phyloP scores from a whole-genome alignment of 2,113 vertebrate species.

The Pachycephala philippinensis region DNA sequence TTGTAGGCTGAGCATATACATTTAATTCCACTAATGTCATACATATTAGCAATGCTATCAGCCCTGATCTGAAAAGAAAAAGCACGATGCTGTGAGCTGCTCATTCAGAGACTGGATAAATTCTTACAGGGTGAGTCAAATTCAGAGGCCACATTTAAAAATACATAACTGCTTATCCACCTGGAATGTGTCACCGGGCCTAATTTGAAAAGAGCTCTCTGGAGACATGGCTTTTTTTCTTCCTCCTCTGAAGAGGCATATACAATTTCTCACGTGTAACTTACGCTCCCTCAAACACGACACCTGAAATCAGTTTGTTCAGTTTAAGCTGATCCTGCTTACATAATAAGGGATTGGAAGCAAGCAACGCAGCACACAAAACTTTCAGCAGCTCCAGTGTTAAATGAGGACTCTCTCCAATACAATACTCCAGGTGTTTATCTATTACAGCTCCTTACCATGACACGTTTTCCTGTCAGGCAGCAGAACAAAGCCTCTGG shows the following conservation, averaged over 20 bases:
- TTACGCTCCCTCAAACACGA: neutral
- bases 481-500: constrained; percentile 82
- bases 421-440: neutral
- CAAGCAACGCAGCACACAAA: neutral
- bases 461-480: constrained; percentile 86
- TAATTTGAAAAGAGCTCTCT: neutral
- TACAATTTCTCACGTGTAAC: neutral
- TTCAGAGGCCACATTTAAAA: neutral
- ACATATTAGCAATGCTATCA: neutral
- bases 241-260: neutral
- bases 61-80: neutral
- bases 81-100: neutral
- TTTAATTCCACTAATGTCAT: neutral
- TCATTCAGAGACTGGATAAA: neutral
- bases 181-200: neutral
- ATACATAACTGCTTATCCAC: neutral
- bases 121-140: neutral
- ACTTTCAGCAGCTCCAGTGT: neutral
- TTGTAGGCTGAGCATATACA: neutral
- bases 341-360: neutral
- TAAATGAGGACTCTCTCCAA: neutral
- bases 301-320: neutral
- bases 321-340: neutral
- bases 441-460: constrained; percentile 64
- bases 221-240: neutral